A percentile compares a stretch with the other conserved stretches of the same genome.
Evolutionary conservation across 1,140 invertebrate species (phyloP).

Genomic region (Arion vulgaris): DNA sequence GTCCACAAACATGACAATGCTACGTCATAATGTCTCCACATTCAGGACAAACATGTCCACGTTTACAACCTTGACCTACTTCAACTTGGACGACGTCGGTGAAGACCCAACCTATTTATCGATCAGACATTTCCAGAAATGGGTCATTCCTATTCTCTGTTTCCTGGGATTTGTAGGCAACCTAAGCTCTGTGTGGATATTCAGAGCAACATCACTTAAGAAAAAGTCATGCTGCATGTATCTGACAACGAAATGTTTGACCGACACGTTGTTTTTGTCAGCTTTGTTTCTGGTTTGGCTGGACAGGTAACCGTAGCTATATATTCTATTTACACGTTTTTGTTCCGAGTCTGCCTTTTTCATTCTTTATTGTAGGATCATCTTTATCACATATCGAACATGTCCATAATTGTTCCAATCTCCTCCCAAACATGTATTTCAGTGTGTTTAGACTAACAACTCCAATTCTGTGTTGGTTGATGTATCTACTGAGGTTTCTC

Average conservation of each 20-base stretch:
- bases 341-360: no score
- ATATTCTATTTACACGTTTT: no score
- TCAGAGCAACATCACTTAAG: background rate
- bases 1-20: background rate
- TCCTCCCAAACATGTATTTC: no score
- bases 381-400: no score
- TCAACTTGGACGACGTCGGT: background rate
- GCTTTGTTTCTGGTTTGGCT: constrained; percentile 19
- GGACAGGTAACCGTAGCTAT: background rate
- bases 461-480: no score
- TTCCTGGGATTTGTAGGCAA: constrained; percentile 6
- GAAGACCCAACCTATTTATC: constrained; percentile 15
- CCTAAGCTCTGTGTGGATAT: background rate
- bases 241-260: constrained; percentile 12
- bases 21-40: no score
- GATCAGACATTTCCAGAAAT: constrained; percentile 22
- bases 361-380: no score
- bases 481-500: no score
- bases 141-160: constrained; percentile 24
- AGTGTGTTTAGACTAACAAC: no score
- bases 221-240: constrained; percentile 32
- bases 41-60: background rate
- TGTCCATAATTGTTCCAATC: no score
- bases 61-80: background rate
- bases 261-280: constrained; percentile 17